Evolutionary conservation across 2,888 invertebrate genomes (phyloP).

Genomic region (Xestoiulus laeticollis): DNA sequence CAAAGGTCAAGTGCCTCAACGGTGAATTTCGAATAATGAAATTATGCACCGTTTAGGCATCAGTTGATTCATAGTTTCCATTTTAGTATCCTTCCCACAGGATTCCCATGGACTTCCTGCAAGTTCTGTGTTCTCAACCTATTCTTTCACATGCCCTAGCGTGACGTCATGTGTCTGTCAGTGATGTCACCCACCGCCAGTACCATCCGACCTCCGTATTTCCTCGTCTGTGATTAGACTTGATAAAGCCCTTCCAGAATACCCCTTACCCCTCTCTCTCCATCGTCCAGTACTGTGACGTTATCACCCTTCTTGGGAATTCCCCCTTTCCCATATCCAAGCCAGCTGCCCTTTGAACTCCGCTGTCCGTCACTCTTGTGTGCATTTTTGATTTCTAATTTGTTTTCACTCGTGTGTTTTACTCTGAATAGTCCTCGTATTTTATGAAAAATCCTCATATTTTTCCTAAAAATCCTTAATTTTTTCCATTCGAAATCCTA

Average conservation of each 20-base stretch:
- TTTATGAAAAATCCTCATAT: background rate
- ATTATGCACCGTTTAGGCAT: background rate
- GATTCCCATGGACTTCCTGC: background rate
- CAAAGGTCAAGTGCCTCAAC: background rate
- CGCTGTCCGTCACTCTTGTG: conserved; percentile 12
- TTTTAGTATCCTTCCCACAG: conserved; percentile 5
- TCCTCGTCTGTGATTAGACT: background rate
- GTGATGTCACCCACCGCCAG: conserved; percentile 13
- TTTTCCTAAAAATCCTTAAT: background rate
- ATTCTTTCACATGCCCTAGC: background rate
- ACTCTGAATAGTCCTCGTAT: background rate
- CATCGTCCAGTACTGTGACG: background rate
- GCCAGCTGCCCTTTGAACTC: background rate
- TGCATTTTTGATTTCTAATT: conserved; percentile 34
- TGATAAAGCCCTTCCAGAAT: background rate
- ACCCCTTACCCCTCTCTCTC: background rate
- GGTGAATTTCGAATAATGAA: background rate
- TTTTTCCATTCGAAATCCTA: background rate
- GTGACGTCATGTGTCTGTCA: conserved; percentile 10
- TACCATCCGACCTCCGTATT: background rate
- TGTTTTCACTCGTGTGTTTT: background rate
- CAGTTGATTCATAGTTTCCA: background rate
- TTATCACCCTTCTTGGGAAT: background rate
- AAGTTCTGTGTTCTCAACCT: background rate
- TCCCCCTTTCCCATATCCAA: background rate